phyloP scores from a whole-genome alignment of 1,140 invertebrate genomes.

The Brachionus rotundiformis region DNA sequence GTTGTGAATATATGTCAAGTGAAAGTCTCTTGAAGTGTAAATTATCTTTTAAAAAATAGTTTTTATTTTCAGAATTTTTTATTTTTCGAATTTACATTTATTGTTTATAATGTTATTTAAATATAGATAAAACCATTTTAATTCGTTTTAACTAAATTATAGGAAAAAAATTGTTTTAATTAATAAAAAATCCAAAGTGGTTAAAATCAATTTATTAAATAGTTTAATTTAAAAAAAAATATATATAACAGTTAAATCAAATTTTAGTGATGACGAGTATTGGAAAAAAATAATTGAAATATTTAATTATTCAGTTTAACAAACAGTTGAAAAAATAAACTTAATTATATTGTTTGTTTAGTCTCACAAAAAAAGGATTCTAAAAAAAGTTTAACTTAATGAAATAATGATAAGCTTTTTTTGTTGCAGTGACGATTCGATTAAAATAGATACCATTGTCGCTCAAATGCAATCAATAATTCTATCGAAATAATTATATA shows the following conservation, averaged over 20 bases:
- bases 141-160: background rate
- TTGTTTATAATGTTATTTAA: background rate
- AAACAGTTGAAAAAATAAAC: background rate
- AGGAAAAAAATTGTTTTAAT: background rate
- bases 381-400: background rate
- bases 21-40: background rate
- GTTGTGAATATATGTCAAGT: background rate
- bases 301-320: constrained; percentile 2
- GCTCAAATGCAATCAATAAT: constrained; percentile 13
- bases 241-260: constrained; percentile 41
- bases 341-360: background rate
- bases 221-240: background rate
- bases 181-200: background rate
- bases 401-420: background rate
- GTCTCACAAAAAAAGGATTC: background rate
- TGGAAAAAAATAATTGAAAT: constrained; percentile 13
- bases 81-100: background rate
- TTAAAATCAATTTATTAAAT: constrained; percentile 9
- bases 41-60: background rate
- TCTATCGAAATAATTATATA: constrained; percentile 3
- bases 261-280: constrained; percentile 4
- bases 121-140: background rate
- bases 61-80: background rate
- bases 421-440: background rate
- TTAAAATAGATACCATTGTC: background rate